Base-by-base conservation (phyloP, 2,888 invertebrate species). In the Xanthia togata region DNA sequence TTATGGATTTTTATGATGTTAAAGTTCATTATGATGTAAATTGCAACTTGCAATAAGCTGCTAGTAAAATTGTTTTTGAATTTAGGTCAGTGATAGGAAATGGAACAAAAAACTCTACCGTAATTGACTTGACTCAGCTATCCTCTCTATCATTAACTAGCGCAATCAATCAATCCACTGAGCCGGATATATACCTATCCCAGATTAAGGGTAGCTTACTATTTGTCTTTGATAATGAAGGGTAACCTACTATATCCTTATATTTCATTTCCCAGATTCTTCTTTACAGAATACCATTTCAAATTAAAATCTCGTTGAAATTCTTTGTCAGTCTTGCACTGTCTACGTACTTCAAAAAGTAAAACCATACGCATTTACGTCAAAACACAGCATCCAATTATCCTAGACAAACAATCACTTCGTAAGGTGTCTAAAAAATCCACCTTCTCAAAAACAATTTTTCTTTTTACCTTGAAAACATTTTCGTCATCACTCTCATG, bases 401-500 rank as follows among this genome's bases (percentile, higher is more conserved):
- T 55, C 64, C 41, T 68, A 83, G 47, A 64, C 70, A 75, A 74
- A 81, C 70, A 78, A 73, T 81, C 69, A 69, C 60, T 76, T 20
- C 41, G 63, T 55, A 35, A 26, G 35, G 73, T 26, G 11, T 57
- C 57, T 60, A 70, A 84, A 76, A 79, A 80, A 78, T 73, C 59
- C 50, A 72, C 53, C 57, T 70, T 63, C 64, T 73, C 60, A 72
- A 73, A 82, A 83, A 59, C 35, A 60, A 74, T 78, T 83, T 84
- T 82, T 84, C 79, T 76, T 85, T 86, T 89, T 89, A 89, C 85
- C 87, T 84, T 86, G 73, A 87, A 89, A 91, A 87, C 87, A 86
- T 90, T 90, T 91, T 87, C 90, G 88, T 91, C 93, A 91, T 91
- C 91, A 87, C 88, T 89, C 88, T 89, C 87, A 79, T 92, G 90